Evolutionary conservation across 2,888 invertebrate species (phyloP), one percentile per base, ranked within the genome.

Genomic region (Endomychus coccineus): DNA sequence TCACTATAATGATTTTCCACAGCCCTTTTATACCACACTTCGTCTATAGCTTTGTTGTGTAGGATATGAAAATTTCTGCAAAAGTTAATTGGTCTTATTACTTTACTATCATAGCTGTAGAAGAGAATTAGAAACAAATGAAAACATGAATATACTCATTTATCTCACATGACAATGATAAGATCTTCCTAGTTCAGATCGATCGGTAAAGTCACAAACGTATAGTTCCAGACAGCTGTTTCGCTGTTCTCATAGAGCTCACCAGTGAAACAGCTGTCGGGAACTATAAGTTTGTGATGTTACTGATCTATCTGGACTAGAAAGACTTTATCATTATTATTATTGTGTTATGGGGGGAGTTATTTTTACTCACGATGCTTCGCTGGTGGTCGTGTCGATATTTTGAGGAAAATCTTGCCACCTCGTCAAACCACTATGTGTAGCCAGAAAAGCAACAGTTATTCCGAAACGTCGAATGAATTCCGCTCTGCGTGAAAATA

Each of bases 1-100:
- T 87, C 75, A 9, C 82, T 70, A 56, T 81, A 81, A 64, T 89
- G 80, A 52, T 88, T 87, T 49, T 90, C 88, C 0, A 91, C 88
- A 0, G 91, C 89, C 9, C 89, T 74, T 43, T 80, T 80, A 61
- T 91, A 91, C 88, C 89, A 91, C 11, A 84, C 74, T 62, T 91
- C 90, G 58, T 91, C 89, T 29, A 86, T 88, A 1, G 90, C 81
- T 29, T 77, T 74, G 3, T 80, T 79, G 66, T 84, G 81, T 34
- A 78, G 70, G 44, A 79, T 77, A 42, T 83, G 82, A 55, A 89
- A 89, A 51, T 78, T 77, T 33, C 83, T 83, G 55, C 7, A 66
- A 56, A 21, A n/a, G n/a, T n/a, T n/a, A n/a, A n/a, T n/a, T n/a
- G n/a, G n/a, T n/a, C n/a, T n/a, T n/a, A n/a, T n/a, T n/a, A n/a